Evolutionary conservation across 2,888 invertebrate species (phyloP).

Genomic region (Chaetogeoica ovagalla): DNA sequence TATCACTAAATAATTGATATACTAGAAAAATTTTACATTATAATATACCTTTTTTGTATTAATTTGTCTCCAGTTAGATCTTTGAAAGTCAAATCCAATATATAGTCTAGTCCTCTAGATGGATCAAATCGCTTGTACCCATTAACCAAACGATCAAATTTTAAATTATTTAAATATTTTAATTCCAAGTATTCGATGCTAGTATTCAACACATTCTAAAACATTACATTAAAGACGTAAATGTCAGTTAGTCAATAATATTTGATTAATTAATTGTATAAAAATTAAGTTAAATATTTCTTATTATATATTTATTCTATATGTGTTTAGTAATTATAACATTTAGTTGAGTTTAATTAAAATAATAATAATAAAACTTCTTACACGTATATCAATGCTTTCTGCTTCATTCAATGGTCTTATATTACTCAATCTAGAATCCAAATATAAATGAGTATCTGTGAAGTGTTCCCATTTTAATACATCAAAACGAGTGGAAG

Average conservation of each 20-base stretch:
- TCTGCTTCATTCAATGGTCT: constrained; percentile 69
- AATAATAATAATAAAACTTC: constrained; percentile 48
- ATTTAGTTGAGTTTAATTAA: neutral
- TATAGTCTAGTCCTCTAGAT: constrained; percentile 82
- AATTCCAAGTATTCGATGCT: constrained; percentile 62
- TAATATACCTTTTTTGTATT: constrained; percentile 63
- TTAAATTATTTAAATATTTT: constrained; percentile 63
- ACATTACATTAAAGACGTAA: constrained; percentile 15
- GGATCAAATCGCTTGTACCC: constrained; percentile 81
- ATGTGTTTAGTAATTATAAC: neutral
- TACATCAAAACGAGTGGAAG: constrained; percentile 78
- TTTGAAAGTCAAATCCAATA: constrained; percentile 70
- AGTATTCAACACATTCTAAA: constrained; percentile 63
- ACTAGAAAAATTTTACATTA: neutral
- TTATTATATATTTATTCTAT: neutral
- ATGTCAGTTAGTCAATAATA: neutral
- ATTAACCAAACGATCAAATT: constrained; percentile 66
- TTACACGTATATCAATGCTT: constrained; percentile 70
- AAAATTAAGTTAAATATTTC: neutral
- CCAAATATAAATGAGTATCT: constrained; percentile 77
- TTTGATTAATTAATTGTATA: neutral
- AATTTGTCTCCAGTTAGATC: constrained; percentile 62
- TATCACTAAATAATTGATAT: too few species aligned
- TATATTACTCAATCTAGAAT: constrained; percentile 76
- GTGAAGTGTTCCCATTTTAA: constrained; percentile 87